These are phyloP conservation scores for Muraenolepis orangiensis DNA, from an alignment of 2,797 vertebrate species.

Conservation along the genomic window DNA sequence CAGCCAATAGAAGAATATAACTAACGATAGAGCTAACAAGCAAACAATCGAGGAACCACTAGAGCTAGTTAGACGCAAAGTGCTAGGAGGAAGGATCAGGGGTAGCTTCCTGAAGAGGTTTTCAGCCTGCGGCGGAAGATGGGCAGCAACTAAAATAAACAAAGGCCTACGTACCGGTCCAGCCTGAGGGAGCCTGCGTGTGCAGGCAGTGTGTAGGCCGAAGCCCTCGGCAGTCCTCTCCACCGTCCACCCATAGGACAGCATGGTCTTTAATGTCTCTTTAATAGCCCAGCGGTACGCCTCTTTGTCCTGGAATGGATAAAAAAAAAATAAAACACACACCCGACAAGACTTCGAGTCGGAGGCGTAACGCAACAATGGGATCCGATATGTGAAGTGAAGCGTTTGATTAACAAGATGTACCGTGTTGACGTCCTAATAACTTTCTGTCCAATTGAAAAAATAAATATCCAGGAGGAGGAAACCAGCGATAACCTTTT, in stretches of 20 bases:
- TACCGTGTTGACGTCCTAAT: background rate
- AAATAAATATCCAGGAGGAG: background rate
- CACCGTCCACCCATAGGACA: conserved; percentile 90
- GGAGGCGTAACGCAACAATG: background rate
- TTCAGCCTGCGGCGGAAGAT: no score
- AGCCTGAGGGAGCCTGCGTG: conserved; percentile 84
- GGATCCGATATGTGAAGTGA: background rate
- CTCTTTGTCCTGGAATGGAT: conserved; percentile 86
- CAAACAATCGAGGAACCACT: no score
- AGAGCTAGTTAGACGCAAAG: no score
- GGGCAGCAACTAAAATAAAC: background rate
- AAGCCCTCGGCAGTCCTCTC: conserved; percentile 86
- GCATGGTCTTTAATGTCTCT: conserved; percentile 90
- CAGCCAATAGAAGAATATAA: no score
- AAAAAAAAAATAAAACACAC: background rate
- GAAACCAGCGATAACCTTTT: background rate
- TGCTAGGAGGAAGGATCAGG: no score
- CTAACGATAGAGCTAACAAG: no score
- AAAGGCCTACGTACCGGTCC: conserved; percentile 76
- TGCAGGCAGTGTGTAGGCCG: conserved; percentile 71
- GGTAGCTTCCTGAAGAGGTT: no score
- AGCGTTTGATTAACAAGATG: background rate
- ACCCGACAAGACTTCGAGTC: background rate
- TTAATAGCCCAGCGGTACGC: conserved; percentile 90
- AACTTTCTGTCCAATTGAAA: background rate